Evolutionary conservation across 2,888 invertebrate genomes (phyloP).

Genomic region (Harpagoxenus sublaevis): DNA sequence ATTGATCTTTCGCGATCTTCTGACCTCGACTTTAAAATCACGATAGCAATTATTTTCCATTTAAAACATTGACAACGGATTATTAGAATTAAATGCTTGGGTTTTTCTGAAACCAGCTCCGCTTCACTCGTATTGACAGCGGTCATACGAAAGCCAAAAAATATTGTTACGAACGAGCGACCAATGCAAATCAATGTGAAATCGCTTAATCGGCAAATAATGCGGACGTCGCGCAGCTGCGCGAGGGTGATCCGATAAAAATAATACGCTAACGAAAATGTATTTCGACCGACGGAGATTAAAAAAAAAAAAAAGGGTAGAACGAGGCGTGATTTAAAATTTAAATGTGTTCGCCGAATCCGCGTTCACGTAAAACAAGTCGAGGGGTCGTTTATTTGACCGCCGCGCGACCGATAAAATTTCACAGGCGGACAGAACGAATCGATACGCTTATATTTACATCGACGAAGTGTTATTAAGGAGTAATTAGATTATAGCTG

Average conservation of each 20-base stretch:
- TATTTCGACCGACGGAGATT: background rate
- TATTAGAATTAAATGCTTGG: background rate
- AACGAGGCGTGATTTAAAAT: conserved; percentile 47
- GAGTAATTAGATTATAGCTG: conserved; percentile 39
- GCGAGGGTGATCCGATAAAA: conserved; percentile 33
- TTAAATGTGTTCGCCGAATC: conserved; percentile 48
- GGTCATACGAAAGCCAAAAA: background rate
- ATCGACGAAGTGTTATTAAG: conserved; percentile 43
- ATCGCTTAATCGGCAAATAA: conserved; percentile 38
- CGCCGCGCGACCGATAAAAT: conserved; percentile 31
- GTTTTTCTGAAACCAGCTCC: background rate
- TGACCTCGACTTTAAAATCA: background rate
- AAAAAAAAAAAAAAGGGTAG: conserved; percentile 6
- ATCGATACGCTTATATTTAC: conserved; percentile 51
- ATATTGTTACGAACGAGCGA: background rate
- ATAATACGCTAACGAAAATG: conserved; percentile 49
- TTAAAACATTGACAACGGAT: background rate
- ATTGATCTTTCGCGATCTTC: conserved; percentile 7
- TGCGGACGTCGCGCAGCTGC: conserved; percentile 25
- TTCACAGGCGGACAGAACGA: conserved; percentile 31
- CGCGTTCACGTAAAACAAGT: conserved; percentile 52
- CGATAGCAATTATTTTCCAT: background rate
- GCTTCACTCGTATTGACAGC: background rate
- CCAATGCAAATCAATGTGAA: conserved; percentile 16
- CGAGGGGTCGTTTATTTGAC: conserved; percentile 42